Percentiles rank a stretch among this genome's conserved stretches.
phyloP scores from a whole-genome alignment of 2,797 vertebrate genomes.

The Otolemur crassicaudatus region DNA sequence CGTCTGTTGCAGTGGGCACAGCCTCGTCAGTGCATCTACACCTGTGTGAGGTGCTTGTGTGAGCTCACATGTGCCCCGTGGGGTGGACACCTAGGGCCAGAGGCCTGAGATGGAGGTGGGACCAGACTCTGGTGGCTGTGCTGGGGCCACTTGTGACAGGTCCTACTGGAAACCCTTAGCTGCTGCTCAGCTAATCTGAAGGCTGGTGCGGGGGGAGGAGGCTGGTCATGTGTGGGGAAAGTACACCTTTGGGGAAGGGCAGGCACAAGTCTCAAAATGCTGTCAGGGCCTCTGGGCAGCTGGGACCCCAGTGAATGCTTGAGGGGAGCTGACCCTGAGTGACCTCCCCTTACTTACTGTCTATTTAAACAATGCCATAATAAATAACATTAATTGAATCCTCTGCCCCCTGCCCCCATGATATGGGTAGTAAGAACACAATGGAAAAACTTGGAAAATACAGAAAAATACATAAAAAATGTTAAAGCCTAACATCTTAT shows the following conservation, averaged over 20 bases:
- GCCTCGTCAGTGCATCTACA: neutral
- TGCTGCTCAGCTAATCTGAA: neutral
- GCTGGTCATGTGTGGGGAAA: neutral
- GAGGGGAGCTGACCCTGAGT: neutral
- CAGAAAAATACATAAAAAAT: neutral
- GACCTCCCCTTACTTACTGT: slow-evolving; percentile 32
- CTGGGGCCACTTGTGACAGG: neutral
- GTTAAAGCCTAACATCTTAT: neutral
- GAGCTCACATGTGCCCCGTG: rapidly evolving
- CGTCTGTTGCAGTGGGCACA: neutral
- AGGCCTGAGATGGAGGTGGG: neutral
- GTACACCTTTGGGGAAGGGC: too few species aligned
- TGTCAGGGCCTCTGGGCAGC: neutral
- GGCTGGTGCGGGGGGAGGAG: too few species aligned
- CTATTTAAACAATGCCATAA: slow-evolving; percentile 54
- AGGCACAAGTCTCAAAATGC: neutral
- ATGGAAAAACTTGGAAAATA: neutral
- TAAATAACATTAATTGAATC: neutral
- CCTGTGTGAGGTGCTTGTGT: neutral
- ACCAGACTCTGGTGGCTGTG: neutral
- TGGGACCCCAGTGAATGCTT: neutral
- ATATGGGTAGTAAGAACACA: neutral
- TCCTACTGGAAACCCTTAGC: neutral
- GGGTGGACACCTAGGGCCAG: neutral
- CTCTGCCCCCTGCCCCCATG: neutral